Evolutionary conservation across 2,113 vertebrate species (phyloP).

Genomic region (Emydura subglobosa): DNA sequence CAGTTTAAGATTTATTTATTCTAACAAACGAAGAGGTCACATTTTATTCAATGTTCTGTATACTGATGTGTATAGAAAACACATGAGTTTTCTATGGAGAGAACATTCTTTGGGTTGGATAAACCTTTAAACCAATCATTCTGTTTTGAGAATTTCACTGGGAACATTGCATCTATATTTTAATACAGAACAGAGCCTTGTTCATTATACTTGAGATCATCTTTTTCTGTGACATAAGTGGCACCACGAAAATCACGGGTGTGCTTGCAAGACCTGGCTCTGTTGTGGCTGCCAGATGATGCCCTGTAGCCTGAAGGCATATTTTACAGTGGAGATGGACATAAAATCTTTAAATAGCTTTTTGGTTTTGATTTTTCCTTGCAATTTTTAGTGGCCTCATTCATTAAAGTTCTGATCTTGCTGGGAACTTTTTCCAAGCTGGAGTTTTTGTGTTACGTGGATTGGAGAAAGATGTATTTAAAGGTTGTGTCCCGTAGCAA

Average conservation of each 20-base stretch:
- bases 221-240: background rate
- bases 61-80: background rate
- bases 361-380: background rate
- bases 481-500: background rate
- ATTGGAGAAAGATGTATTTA: background rate
- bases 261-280: background rate
- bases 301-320: background rate
- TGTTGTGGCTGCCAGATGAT: fast-evolving
- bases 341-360: background rate
- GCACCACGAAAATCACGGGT: background rate
- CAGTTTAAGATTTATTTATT: background rate
- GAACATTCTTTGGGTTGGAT: background rate
- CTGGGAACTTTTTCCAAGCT: background rate
- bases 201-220: background rate
- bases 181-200: background rate
- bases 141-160: slow-evolving; percentile 15
- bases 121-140: background rate
- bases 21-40: background rate
- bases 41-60: background rate
- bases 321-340: slow-evolving; percentile 21
- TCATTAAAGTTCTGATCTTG: background rate
- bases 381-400: background rate
- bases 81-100: background rate
- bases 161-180: background rate
- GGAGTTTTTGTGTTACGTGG: background rate